Percentiles rank a stretch among this genome's conserved stretches.
Evolutionary conservation across 2,888 invertebrate species (phyloP).

Genomic region (Diabrotica balteata): DNA sequence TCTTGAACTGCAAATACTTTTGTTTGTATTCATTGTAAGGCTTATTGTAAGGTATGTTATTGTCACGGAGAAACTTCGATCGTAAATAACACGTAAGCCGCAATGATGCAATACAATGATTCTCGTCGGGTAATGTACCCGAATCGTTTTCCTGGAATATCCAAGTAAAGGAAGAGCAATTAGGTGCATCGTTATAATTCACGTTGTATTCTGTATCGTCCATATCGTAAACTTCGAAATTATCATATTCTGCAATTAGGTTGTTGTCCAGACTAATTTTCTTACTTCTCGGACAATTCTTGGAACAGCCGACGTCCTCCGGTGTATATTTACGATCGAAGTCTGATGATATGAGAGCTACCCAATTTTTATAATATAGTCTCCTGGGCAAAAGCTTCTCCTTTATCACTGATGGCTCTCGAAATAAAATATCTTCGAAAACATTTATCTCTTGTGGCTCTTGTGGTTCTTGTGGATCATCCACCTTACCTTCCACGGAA

Average conservation of each 20-base stretch:
- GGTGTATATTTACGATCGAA: too few species aligned
- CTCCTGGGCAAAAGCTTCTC: background rate
- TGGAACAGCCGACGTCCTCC: too few species aligned
- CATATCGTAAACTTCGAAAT: slow-evolving; percentile 40
- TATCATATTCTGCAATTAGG: slow-evolving; percentile 5
- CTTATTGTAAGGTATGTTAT: slow-evolving; percentile 39
- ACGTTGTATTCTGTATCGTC: slow-evolving; percentile 43
- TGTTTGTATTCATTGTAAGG: slow-evolving; percentile 40
- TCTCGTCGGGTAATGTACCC: slow-evolving; percentile 43
- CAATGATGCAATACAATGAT: slow-evolving; percentile 42
- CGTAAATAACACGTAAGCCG: slow-evolving; percentile 34
- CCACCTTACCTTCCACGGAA: too few species aligned
- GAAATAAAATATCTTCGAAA: slow-evolving; percentile 29
- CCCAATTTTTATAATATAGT: too few species aligned
- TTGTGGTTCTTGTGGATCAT: background rate
- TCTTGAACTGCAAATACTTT: slow-evolving; percentile 34
- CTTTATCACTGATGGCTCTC: slow-evolving; percentile 11
- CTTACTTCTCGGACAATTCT: too few species aligned
- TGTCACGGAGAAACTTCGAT: slow-evolving; percentile 37
- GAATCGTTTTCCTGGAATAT: slow-evolving; percentile 43
- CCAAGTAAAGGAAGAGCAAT: slow-evolving; percentile 39
- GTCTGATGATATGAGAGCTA: too few species aligned
- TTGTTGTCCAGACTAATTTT: too few species aligned
- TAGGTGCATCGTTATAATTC: slow-evolving; percentile 41
- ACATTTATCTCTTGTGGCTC: slow-evolving; percentile 4